A percentile compares a stretch with the other conserved stretches of the same genome.
phyloP scores from a whole-genome alignment of 1,140 invertebrate species.

The Drusus annulatus region DNA sequence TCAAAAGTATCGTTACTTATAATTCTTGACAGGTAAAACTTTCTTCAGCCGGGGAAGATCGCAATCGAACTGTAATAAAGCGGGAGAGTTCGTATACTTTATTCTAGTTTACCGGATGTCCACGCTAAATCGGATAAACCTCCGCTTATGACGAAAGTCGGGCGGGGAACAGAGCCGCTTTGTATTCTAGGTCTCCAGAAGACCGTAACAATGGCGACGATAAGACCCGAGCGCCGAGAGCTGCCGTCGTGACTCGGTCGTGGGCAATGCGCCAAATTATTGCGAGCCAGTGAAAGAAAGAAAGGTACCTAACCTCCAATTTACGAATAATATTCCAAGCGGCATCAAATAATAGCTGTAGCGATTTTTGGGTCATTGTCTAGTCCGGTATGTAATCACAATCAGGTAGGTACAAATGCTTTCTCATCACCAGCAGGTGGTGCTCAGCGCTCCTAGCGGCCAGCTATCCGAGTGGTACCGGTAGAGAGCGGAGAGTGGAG shows the following conservation, averaged over 20 bases:
- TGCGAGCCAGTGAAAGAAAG: slow-evolving; percentile 13
- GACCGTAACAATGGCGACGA: not conserved
- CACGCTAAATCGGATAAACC: not conserved
- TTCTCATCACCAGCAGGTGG: not conserved
- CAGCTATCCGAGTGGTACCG: too few relatives aligned
- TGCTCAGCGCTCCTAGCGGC: not conserved
- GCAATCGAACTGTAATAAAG: too few relatives aligned
- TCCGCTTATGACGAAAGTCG: not conserved
- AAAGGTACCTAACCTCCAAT: not conserved
- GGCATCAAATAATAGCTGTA: slow-evolving; percentile 7
- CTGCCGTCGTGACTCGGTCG: slow-evolving; percentile 4
- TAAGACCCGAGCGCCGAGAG: slow-evolving; percentile 10
- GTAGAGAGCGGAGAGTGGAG: too few relatives aligned
- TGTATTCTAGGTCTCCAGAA: too few relatives aligned
- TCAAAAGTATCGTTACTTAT: too few relatives aligned
- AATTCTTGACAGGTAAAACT: too few relatives aligned
- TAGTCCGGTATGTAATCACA: not conserved
- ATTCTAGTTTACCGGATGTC: slow-evolving; percentile 9
- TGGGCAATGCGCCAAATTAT: not conserved
- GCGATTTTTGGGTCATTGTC: slow-evolving; percentile 11
- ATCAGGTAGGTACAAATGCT: not conserved
- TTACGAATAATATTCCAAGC: not conserved
- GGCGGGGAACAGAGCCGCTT: not conserved
- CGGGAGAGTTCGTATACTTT: too few relatives aligned
- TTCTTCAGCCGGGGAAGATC: too few relatives aligned